Percentiles rank a stretch among this genome's conserved stretches.
These are phyloP conservation scores for Platalea minor DNA, from an alignment of 2,797 vertebrate genomes.

Conservation along the genomic window DNA sequence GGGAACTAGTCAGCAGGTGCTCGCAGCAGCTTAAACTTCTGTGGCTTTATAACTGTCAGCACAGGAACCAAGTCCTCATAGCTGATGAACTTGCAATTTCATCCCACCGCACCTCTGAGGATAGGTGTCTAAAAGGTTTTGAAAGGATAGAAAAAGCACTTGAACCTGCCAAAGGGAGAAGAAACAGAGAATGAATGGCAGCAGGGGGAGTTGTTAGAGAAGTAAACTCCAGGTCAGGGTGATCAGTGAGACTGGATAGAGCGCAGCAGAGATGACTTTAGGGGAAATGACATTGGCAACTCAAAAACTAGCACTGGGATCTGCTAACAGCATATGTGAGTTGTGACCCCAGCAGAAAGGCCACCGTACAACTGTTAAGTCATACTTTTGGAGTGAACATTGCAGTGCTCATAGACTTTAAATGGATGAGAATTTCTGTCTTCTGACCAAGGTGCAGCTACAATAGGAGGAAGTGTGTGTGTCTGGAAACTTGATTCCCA, in stretches of 20 bases:
- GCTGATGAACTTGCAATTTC: neutral
- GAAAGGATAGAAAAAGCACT: neutral
- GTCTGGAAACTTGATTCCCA: neutral
- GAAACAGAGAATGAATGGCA: neutral
- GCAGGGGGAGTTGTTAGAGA: neutral
- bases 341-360: neutral
- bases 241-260: neutral
- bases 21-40: neutral
- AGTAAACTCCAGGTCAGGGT: neutral
- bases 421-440: neutral
- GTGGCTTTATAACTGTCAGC: neutral
- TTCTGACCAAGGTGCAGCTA: neutral
- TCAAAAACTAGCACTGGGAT: neutral
- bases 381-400: neutral
- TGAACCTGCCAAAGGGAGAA: neutral
- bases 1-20: neutral
- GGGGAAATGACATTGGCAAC: neutral
- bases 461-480: neutral
- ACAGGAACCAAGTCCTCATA: neutral
- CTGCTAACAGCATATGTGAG: neutral
- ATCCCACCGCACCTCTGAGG: neutral
- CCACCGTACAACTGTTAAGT: neutral
- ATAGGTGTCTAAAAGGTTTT: neutral
- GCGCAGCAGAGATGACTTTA: accelerated
- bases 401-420: neutral